Evolutionary conservation across 2,888 invertebrate species (phyloP).

Genomic region (Stenodera caucasica): DNA sequence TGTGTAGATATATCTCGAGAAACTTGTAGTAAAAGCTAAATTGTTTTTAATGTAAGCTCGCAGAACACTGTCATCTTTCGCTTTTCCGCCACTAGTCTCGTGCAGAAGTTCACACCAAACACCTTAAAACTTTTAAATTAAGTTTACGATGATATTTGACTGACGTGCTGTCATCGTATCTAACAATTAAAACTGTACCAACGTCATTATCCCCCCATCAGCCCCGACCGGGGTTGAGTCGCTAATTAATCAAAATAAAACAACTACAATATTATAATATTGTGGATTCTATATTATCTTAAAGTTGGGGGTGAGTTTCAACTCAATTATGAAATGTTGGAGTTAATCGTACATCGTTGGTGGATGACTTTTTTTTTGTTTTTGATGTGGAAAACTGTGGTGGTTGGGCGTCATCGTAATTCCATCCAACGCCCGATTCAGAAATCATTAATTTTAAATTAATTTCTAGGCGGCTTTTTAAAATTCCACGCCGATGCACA

Average conservation of each 20-base stretch:
- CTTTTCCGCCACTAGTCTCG: constrained; percentile 19
- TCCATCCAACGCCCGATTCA: constrained; percentile 6
- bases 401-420: background rate
- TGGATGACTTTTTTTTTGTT: background rate
- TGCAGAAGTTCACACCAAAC: constrained; percentile 12
- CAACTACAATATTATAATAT: background rate
- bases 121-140: constrained; percentile 44
- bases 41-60: constrained; percentile 32
- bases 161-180: constrained; percentile 45
- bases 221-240: too few relatives aligned
- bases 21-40: constrained; percentile 27
- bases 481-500: constrained; percentile 6
- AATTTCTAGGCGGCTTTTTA: constrained; percentile 8
- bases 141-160: constrained; percentile 45
- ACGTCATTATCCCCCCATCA: too few relatives aligned
- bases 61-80: constrained; percentile 32
- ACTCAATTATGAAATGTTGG: background rate
- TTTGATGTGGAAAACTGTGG: background rate
- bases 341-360: background rate
- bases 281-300: background rate
- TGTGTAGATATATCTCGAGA: constrained; percentile 4
- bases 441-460: constrained; percentile 9
- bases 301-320: background rate
- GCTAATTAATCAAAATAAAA: background rate
- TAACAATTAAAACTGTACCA: constrained; percentile 44